These are phyloP conservation scores for Lepilemur ruficaudatus DNA, from an alignment of 2,797 vertebrate genomes.

Conservation along the genomic window DNA sequence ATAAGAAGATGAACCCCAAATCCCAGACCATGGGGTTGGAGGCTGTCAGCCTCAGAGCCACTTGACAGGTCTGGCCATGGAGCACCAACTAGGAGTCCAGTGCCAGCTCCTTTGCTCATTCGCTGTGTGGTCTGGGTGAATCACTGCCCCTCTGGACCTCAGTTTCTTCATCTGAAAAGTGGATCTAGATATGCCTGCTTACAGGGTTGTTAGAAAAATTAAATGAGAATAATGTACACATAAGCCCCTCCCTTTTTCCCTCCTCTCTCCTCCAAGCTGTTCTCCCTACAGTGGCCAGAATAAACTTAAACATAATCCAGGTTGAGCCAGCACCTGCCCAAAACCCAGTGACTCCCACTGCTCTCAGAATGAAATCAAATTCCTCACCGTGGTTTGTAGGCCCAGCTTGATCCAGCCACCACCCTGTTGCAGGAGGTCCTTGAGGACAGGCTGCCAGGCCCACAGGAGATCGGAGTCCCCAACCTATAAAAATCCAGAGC, in stretches of 20 bases:
- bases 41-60: neutral
- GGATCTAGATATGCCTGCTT: neutral
- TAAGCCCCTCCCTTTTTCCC: neutral
- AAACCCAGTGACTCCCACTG: neutral
- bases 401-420: neutral
- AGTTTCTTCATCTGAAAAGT: neutral
- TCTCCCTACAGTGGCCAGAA: neutral
- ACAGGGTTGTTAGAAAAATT: neutral
- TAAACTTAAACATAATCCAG: neutral
- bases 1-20: neutral
- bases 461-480: neutral
- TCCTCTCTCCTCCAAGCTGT: neutral
- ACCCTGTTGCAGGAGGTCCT: too few relatives aligned
- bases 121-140: neutral
- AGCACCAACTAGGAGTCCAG: too few relatives aligned
- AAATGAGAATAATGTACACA: neutral
- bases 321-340: neutral
- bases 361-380: neutral
- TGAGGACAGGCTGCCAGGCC: neutral
- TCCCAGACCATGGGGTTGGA: neutral
- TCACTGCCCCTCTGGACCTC: neutral
- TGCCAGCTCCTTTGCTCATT: neutral
- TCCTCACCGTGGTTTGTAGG: neutral
- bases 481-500: neutral
- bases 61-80: neutral